Percentiles rank a stretch among this genome's conserved stretches.
phyloP scores from a whole-genome alignment of 2,113 vertebrate genomes.

The Cairina moschata region DNA sequence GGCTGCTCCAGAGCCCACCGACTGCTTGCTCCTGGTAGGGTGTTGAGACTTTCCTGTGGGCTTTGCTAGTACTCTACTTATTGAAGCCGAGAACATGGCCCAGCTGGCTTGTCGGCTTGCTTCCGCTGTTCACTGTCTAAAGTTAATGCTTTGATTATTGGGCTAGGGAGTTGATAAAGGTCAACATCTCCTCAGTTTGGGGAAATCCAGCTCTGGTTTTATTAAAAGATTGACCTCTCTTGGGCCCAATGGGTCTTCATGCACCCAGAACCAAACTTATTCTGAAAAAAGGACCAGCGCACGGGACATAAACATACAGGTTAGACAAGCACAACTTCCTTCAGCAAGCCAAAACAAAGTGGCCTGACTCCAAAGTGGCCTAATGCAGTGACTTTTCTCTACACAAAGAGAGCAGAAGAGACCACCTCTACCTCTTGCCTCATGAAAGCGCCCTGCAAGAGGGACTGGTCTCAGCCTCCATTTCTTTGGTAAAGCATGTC shows the following conservation, averaged over 20 bases:
- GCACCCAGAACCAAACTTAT: not conserved
- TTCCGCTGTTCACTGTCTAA: not conserved
- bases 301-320: rapidly evolving
- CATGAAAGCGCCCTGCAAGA: not conserved
- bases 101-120: not conserved
- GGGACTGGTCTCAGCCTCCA: not conserved
- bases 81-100: not conserved
- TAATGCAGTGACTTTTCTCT: not conserved
- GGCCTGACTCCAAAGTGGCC: not conserved
- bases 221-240: not conserved
- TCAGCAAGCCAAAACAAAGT: not conserved
- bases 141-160: not conserved
- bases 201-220: not conserved
- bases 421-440: not conserved
- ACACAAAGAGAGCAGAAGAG: not conserved
- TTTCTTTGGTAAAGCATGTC: not conserved
- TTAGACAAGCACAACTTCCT: not conserved
- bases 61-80: not conserved
- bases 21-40: not conserved
- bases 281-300: not conserved
- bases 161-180: not conserved
- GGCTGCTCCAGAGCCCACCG: not conserved
- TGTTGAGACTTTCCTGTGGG: not conserved
- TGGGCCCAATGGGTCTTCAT: not conserved
- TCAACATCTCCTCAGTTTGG: not conserved